Evolutionary conservation across 2,888 invertebrate species (phyloP).

Genomic region (Tuberolachnus salignus): DNA sequence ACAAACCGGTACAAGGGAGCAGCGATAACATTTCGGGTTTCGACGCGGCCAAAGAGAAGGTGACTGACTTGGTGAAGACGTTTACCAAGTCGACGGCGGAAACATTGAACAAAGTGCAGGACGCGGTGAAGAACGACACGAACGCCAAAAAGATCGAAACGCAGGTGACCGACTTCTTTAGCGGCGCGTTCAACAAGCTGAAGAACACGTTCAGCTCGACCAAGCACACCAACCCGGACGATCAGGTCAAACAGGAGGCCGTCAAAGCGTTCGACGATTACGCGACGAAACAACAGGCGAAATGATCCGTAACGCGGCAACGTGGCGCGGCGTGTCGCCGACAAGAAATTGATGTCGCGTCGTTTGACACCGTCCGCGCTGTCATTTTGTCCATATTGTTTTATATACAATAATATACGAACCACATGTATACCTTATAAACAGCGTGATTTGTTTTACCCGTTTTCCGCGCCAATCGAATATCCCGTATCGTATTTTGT

Average conservation of each 20-base stretch:
- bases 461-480: too few relatives aligned
- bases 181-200: not conserved
- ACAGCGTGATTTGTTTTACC: too few relatives aligned
- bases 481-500: too few relatives aligned
- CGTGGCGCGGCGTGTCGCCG: too few relatives aligned
- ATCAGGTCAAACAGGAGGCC: constrained; percentile 26
- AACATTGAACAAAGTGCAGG: not conserved
- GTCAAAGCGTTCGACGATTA: constrained; percentile 43
- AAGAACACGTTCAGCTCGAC: constrained; percentile 18
- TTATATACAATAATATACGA: too few relatives aligned
- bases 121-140: not conserved
- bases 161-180: not conserved
- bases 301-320: not conserved
- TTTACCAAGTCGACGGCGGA: constrained; percentile 5
- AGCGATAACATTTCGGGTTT: not conserved
- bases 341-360: too few relatives aligned
- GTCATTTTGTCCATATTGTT: too few relatives aligned
- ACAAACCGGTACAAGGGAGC: not conserved
- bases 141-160: constrained; percentile 4
- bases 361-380: too few relatives aligned
- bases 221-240: constrained; percentile 14
- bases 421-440: too few relatives aligned
- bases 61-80: not conserved
- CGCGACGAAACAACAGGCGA: constrained; percentile 29
- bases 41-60: not conserved